Percentiles rank a stretch among this genome's conserved stretches.
phyloP scores from a whole-genome alignment of 2,888 invertebrate genomes.

The Bimastos eiseni region DNA sequence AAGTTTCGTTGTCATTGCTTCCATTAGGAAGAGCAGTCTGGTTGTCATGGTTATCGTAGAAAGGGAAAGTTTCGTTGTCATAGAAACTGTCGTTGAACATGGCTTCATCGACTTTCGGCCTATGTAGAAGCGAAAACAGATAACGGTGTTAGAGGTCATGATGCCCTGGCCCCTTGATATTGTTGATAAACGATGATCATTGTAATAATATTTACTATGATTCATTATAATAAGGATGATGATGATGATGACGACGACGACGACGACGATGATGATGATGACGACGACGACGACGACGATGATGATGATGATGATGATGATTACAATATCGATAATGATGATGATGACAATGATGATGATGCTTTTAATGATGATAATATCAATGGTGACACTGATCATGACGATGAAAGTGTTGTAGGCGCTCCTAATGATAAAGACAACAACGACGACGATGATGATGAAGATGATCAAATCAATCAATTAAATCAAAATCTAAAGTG shows the following conservation, averaged over 20 bases:
- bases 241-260: not conserved
- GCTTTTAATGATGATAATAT: no score
- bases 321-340: not conserved
- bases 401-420: not conserved
- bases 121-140: not conserved
- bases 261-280: not conserved
- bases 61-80: not conserved
- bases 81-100: not conserved
- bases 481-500: no score
- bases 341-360: not conserved
- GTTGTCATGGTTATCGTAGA: not conserved
- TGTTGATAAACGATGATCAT: not conserved
- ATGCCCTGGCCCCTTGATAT: not conserved
- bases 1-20: not conserved
- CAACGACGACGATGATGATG: no score
- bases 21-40: not conserved
- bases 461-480: no score
- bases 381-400: not conserved
- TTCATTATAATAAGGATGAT: not conserved
- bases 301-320: not conserved
- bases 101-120: no score
- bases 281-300: not conserved
- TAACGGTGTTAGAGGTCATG: not conserved
- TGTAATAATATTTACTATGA: not conserved
- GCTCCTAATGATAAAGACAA: no score